Evolutionary conservation across 2,797 vertebrate genomes (phyloP).

Genomic region (Enteromius afrohamiltoni): DNA sequence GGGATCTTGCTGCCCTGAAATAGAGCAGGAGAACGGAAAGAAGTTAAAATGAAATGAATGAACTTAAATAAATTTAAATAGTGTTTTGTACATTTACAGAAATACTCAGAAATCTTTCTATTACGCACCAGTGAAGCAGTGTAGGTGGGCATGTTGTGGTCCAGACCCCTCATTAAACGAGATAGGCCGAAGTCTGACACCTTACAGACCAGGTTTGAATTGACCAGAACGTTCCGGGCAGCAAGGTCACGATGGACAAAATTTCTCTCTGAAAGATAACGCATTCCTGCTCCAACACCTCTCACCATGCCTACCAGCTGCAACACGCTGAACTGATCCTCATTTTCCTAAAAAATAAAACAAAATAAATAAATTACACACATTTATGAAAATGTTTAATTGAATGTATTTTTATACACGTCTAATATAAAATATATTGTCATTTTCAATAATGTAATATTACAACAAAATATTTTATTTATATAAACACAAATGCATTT

Average conservation of each 20-base stretch:
- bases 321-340: slow-evolving; percentile 84
- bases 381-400: neutral
- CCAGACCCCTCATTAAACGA: slow-evolving; percentile 86
- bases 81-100: neutral
- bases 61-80: neutral
- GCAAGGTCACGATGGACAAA: slow-evolving; percentile 95
- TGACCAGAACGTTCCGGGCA: slow-evolving; percentile 91
- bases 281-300: slow-evolving; percentile 94
- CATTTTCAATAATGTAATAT: too few relatives aligned
- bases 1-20: slow-evolving; percentile 83
- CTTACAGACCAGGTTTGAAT: slow-evolving; percentile 92
- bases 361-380: neutral
- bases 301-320: slow-evolving; percentile 95
- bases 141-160: slow-evolving; percentile 85
- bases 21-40: neutral
- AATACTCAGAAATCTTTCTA: neutral
- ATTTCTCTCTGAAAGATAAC: slow-evolving; percentile 91
- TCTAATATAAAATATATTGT: too few relatives aligned
- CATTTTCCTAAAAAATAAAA: slow-evolving; percentile 75
- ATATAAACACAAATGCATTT: too few relatives aligned
- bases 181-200: slow-evolving; percentile 95
- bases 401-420: neutral
- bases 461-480: too few relatives aligned
- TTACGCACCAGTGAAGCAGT: slow-evolving; percentile 79
- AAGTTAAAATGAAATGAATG: neutral